These are phyloP conservation scores for Coenobita brevimanus DNA, from an alignment of 1,140 invertebrate genomes.

Conservation along the genomic window DNA sequence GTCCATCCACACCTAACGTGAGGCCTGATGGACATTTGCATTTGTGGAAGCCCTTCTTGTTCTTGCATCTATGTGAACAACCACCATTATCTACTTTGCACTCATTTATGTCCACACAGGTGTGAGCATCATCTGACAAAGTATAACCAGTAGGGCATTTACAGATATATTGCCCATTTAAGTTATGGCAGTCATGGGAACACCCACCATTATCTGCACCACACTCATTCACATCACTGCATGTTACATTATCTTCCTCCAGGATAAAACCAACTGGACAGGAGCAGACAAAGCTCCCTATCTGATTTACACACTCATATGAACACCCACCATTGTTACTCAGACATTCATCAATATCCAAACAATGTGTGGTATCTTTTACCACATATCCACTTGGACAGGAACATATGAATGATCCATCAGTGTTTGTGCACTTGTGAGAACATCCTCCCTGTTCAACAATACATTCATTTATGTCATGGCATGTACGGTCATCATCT, in stretches of 20 bases:
- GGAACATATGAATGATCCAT: conserved; percentile 86
- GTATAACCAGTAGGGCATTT: conserved; percentile 72
- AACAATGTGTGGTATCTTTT: conserved; percentile 77
- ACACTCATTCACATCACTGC: conserved; percentile 80
- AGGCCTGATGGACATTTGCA: conserved; percentile 69
- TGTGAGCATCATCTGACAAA: conserved; percentile 73
- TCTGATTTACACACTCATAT: conserved; percentile 76
- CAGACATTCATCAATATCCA: conserved; percentile 73
- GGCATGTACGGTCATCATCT: conserved; percentile 76
- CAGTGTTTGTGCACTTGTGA: conserved; percentile 84
- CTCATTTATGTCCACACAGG: conserved; percentile 77
- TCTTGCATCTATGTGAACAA: conserved; percentile 68
- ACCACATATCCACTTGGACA: conserved; percentile 83
- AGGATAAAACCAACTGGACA: conserved; percentile 73
- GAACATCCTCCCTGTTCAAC: conserved; percentile 75
- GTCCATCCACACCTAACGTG: conserved; percentile 69
- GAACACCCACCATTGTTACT: conserved; percentile 74
- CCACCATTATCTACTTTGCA: conserved; percentile 73
- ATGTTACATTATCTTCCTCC: conserved; percentile 74
- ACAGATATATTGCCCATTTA: conserved; percentile 78
- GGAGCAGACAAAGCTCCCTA: conserved; percentile 71
- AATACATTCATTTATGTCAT: conserved; percentile 82
- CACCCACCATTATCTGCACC: conserved; percentile 77
- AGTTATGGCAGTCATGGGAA: conserved; percentile 77
- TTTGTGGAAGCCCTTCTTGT: conserved; percentile 64